Base-by-base conservation (phyloP, 35 echinoderm and acorn worm genomes). In the Ophioderma brevispina region DNA sequence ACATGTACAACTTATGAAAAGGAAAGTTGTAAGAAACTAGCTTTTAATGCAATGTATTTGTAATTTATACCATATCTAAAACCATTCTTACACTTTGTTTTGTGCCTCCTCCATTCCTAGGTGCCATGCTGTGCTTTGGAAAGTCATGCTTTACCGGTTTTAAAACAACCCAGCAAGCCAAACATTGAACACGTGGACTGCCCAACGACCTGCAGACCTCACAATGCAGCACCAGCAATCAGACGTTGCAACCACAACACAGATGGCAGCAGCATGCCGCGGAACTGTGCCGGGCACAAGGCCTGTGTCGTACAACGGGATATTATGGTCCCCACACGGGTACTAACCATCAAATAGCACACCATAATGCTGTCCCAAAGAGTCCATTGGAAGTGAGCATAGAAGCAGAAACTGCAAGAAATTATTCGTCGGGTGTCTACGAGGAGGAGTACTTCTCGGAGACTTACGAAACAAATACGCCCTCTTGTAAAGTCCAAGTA, bases 81-180 rank as follows among this genome's bases (percentile, higher is more conserved):
- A n/a, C n/a, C n/a, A n/a, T n/a, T n/a, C n/a, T n/a, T n/a, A n/a
- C n/a, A n/a, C n/a, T n/a, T n/a, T n/a, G n/a, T n/a, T n/a, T n/a
- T n/a, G n/a, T n/a, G n/a, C n/a, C n/a, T n/a, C n/a, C n/a, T n/a
- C n/a, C 46, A 11, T 52, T 52, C 84, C 50, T 75, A 98, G 96
- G 96, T 90, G 91, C 96, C 37, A 98, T 98, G 96, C 50, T 98
- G 14, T 98, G 96, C 79, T 98, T 98, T 81, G 96, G 96, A 0
- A 95, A 94, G 34, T 93, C 96, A 18, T 90, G 87, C 78, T 92
- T 90, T 82, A 95, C 93, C 89, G 78, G 93, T 37, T 98, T 98
- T 55, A 98, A 98, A 90, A 92, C 95, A 77, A 93, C 96, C 0
- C 36, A 56, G 0, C 93, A 98, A 80, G 96, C 96, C 34, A 98